A percentile compares a stretch with the other conserved stretches of the same genome.
Conservation (phyloP, 2,797 vertebrate species). For the Sebastolobus altivelis region DNA sequence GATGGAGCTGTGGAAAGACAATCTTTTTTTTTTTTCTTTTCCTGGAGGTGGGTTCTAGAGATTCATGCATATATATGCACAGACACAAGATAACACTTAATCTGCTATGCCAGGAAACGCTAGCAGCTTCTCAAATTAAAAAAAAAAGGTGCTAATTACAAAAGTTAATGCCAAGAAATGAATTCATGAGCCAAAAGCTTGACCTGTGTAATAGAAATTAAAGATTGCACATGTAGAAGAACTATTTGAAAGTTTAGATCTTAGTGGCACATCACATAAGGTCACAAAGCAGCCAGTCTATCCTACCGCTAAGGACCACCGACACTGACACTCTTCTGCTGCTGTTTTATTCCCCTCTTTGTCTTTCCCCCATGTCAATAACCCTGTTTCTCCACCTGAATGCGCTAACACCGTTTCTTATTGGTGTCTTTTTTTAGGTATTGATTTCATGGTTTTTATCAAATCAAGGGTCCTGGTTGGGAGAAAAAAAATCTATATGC, state of each 20-base stretch:
- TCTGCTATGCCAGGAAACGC: slow-evolving; percentile 46
- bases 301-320: background rate
- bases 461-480: slow-evolving; percentile 79
- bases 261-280: background rate
- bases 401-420: slow-evolving; percentile 68
- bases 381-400: slow-evolving; percentile 59
- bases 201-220: slow-evolving; percentile 5
- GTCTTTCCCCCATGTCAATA: slow-evolving; percentile 57
- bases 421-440: slow-evolving; percentile 77
- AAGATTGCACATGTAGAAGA: slow-evolving; percentile 11
- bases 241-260: slow-evolving; percentile 17
- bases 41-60: slow-evolving; percentile 69
- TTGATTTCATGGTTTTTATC: slow-evolving; percentile 82
- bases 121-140: slow-evolving; percentile 33
- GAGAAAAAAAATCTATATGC: slow-evolving; percentile 77
- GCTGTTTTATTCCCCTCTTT: slow-evolving; percentile 40
- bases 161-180: slow-evolving; percentile 50
- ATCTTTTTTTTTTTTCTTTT: slow-evolving; percentile 51
- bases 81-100: slow-evolving; percentile 64
- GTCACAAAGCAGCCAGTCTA: slow-evolving; percentile 1
- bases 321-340: slow-evolving; percentile 1
- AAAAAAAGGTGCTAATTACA: slow-evolving; percentile 70
- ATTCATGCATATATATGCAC: slow-evolving; percentile 61
- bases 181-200: slow-evolving; percentile 28
- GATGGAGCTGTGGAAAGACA: slow-evolving; percentile 66